Conservation (phyloP, 2,113 vertebrate genomes). For the Delphinapterus leucas region DNA sequence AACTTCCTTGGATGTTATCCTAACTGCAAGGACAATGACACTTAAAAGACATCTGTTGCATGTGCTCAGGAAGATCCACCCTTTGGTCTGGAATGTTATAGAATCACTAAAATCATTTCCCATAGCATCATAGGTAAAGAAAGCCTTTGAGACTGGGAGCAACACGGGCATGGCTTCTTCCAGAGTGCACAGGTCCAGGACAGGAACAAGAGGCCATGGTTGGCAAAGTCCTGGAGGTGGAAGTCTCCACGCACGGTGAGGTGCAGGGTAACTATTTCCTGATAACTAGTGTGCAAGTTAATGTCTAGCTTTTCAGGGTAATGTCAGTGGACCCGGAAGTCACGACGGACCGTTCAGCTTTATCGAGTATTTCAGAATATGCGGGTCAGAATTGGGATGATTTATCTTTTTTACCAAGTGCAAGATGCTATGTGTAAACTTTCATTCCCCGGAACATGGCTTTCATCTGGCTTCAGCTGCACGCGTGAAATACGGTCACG, state of each 20-base stretch:
- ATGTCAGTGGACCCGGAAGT: neutral
- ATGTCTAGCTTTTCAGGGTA: neutral
- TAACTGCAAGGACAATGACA: neutral
- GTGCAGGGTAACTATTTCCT: neutral
- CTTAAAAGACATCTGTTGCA: neutral
- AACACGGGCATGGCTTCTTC: neutral
- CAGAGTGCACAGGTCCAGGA: neutral
- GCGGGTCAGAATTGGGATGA: neutral
- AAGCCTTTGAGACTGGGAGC: neutral
- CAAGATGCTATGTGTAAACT: neutral
- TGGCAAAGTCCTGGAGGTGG: neutral
- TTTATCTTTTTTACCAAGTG: neutral
- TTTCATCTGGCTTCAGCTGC: neutral
- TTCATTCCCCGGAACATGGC: neutral
- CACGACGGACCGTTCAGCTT: neutral
- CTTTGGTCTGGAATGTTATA: neutral
- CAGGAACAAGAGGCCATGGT: fast-evolving
- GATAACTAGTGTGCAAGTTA: neutral
- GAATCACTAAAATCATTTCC: neutral
- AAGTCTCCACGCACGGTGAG: neutral
- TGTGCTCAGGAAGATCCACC: neutral
- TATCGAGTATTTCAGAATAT: neutral
- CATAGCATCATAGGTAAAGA: neutral
- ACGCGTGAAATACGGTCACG: neutral
- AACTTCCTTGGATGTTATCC: neutral